Evolutionary conservation across 2,797 vertebrate genomes (phyloP), one percentile per base, ranked within the genome.

Genomic region (Yasuhikotakia modesta): DNA sequence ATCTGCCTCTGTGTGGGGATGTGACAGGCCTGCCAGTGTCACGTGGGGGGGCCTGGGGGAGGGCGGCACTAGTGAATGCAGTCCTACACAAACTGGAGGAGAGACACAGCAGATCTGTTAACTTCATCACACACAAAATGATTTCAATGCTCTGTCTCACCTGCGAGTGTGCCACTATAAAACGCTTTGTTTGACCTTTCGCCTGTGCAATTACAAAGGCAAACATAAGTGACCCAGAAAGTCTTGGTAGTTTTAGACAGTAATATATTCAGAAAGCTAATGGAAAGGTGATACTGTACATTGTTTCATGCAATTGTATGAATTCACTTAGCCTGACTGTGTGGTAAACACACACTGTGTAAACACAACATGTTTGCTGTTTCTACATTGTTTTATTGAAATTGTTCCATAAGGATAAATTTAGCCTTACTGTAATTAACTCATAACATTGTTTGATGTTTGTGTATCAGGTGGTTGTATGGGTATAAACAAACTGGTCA

Each of bases 1-100:
- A 92, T 92, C 92, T 93, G 93, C 90, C 88, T 88, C 87, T 82
- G 83, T 83, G 87, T 87, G 73, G 86, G 87, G 87, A 86, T 87
- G 87, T 91, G 90, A 92, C 89, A 91, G 89, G 86, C 81, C 85
- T 86, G 88, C 89, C 91, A 90, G 86, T 81, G 87, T 85, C 84
- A 74, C 64, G 81, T 1, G 57, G 73, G 80, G 79, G 17, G 61
- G 83, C 27, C 27, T 27, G 1, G 46, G 76, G 81, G 78, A 10
- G 27, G 27, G 27, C 27, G 27, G 22, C 11, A 68, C 67, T 63
- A 76, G 35, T 48, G 58, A 73, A 86, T 83, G 43, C 27, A 82
- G 85, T 82, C 82, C 78, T 86, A 72, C 80, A 81, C 75, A 77
- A 50, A 67, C 70, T 80, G 86, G 87, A 89, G 81, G 87, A 89